Percentiles rank a stretch among this genome's conserved stretches.
phyloP scores from a whole-genome alignment of 2,797 vertebrate genomes.

The Girardinus metallicus region DNA sequence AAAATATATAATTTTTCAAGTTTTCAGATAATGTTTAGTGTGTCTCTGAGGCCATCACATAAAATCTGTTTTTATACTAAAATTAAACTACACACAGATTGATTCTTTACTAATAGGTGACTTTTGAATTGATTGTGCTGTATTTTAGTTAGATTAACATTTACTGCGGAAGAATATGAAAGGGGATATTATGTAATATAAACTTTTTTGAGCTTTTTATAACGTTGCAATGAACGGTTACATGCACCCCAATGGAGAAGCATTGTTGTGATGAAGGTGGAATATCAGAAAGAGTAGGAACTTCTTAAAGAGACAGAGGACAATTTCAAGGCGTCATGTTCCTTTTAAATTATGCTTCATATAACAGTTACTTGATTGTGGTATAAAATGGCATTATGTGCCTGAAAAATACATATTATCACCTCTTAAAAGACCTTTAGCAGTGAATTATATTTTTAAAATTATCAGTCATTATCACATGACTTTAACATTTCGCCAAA shows the following conservation, averaged over 20 bases:
- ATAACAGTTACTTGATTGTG: too few relatives aligned
- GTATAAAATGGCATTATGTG: too few relatives aligned
- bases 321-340: too few relatives aligned
- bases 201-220: too few relatives aligned
- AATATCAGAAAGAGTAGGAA: too few relatives aligned
- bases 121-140: neutral
- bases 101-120: neutral
- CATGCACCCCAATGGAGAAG: too few relatives aligned
- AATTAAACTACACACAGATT: slow-evolving; percentile 1
- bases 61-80: neutral
- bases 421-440: too few relatives aligned
- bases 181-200: neutral
- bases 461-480: slow-evolving; percentile 24
- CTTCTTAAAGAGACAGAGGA: too few relatives aligned
- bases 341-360: too few relatives aligned
- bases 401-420: too few relatives aligned
- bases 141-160: neutral
- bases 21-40: neutral
- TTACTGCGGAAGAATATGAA: neutral
- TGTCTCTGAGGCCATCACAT: neutral
- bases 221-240: too few relatives aligned
- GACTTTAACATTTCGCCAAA: slow-evolving; percentile 37
- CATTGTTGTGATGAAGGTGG: too few relatives aligned
- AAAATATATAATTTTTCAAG: neutral
- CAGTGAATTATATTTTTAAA: neutral